Evolutionary conservation across 1,140 invertebrate genomes (phyloP).

Genomic region (Eupristina koningsbergeri): DNA sequence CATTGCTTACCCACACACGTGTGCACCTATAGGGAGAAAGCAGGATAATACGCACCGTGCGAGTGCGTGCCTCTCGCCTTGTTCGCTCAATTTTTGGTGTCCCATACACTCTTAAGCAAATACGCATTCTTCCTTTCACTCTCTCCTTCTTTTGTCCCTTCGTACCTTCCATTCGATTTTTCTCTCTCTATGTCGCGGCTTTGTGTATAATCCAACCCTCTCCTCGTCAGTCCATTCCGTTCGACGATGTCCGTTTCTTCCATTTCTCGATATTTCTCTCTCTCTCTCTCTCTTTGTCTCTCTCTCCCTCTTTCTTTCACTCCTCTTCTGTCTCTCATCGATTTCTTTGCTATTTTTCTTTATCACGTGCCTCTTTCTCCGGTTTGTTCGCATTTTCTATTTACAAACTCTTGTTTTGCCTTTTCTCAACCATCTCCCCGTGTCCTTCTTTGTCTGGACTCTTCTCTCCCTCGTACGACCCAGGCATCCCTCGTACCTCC

Average conservation of each 20-base stretch:
- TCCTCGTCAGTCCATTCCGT: conserved; percentile 19
- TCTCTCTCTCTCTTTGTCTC: background rate
- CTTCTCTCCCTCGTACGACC: background rate
- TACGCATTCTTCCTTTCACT: background rate
- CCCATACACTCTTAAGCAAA: conserved; percentile 1
- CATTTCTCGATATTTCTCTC: conserved; percentile 10
- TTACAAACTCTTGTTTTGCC: conserved; percentile 23
- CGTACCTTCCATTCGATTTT: background rate
- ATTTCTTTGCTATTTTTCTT: conserved; percentile 17
- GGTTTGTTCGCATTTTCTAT: conserved; percentile 29
- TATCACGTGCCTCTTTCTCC: background rate
- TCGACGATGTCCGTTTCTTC: background rate
- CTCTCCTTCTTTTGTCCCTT: background rate
- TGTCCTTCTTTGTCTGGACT: conserved; percentile 27
- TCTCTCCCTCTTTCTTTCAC: conserved; percentile 18
- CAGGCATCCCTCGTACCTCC: background rate
- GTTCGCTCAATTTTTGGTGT: conserved; percentile 20
- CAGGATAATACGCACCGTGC: conserved; percentile 7
- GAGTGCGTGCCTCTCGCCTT: conserved; percentile 25
- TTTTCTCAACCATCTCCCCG: background rate
- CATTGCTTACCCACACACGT: conserved; percentile 26
- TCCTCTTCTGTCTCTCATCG: background rate
- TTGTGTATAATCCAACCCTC: conserved; percentile 21
- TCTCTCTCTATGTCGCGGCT: background rate
- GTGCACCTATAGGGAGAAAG: background rate